These are phyloP conservation scores for Mustelus asterias DNA, from an alignment of 2,113 vertebrate species.

Conservation along the genomic window DNA sequence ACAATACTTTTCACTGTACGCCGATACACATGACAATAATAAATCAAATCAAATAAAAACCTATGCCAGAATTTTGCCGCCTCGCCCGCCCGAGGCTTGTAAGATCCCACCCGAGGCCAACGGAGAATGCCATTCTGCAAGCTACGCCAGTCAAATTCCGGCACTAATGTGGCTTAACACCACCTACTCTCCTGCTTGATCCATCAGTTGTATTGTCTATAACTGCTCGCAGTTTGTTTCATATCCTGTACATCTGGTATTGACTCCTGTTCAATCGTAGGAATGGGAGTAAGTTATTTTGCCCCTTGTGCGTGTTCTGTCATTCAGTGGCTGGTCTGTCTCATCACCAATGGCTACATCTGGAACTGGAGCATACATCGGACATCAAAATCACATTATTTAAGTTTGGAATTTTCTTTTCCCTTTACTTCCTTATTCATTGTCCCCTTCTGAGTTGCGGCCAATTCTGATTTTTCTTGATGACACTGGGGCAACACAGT, in stretches of 20 bases:
- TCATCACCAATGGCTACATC: not conserved
- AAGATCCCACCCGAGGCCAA: too few species aligned
- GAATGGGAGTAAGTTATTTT: not conserved
- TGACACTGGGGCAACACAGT: not conserved
- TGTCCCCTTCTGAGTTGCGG: not conserved
- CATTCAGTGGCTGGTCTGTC: not conserved
- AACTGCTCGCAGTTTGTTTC: not conserved
- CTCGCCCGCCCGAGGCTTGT: too few species aligned
- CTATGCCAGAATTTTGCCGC: too few species aligned
- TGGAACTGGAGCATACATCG: not conserved
- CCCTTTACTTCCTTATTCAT: not conserved
- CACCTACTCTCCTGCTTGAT: not conserved
- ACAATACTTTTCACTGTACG: too few species aligned
- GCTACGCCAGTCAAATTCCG: too few species aligned
- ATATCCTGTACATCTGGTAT: not conserved
- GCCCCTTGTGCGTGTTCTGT: not conserved
- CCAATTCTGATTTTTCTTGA: not conserved
- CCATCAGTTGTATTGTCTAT: not conserved
- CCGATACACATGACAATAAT: too few species aligned
- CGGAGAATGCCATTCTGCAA: too few species aligned
- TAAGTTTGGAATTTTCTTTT: not conserved
- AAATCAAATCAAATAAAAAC: too few species aligned
- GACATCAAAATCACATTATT: not conserved
- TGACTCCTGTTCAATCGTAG: not conserved
- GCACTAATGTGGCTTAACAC: not conserved